phyloP scores from a whole-genome alignment of 2,888 invertebrate genomes.

The Patella pellucida region DNA sequence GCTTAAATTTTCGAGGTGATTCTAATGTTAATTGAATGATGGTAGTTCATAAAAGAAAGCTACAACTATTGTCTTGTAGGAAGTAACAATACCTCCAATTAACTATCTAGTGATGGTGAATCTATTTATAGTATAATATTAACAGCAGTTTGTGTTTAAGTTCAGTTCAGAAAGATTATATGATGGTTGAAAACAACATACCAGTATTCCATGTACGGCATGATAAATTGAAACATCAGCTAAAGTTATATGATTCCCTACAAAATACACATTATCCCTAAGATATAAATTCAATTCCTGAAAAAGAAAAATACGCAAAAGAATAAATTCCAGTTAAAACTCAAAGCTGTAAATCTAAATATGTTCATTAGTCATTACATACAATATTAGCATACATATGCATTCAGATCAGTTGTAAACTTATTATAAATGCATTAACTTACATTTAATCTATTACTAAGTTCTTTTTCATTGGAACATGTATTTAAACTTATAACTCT shows the following conservation, averaged over 20 bases:
- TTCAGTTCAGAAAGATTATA: neutral
- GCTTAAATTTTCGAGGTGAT: no score
- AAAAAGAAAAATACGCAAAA: slow-evolving; percentile 22
- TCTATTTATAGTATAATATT: no score
- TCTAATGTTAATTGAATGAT: no score
- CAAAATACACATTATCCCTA: slow-evolving; percentile 58
- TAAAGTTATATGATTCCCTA: slow-evolving; percentile 50
- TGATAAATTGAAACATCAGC: slow-evolving; percentile 61
- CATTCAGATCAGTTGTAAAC: neutral
- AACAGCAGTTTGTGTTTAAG: no score
- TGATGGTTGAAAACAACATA: slow-evolving; percentile 42
- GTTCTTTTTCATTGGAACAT: slow-evolving; percentile 43
- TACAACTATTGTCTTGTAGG: no score
- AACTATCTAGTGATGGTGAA: no score
- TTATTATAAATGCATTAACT: slow-evolving; percentile 9
- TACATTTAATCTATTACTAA: slow-evolving; percentile 25
- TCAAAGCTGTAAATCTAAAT: neutral
- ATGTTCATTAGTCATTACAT: no score
- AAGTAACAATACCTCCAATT: no score
- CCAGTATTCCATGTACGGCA: slow-evolving; percentile 52
- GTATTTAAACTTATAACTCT: slow-evolving; percentile 49
- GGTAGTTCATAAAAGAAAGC: no score
- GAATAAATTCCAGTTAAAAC: neutral
- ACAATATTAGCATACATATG: neutral
- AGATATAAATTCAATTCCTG: slow-evolving; percentile 64